Percentiles rank a stretch among this genome's conserved stretches.
phyloP scores from a whole-genome alignment of 2,113 vertebrate genomes.

The Sisor rabdophorus region DNA sequence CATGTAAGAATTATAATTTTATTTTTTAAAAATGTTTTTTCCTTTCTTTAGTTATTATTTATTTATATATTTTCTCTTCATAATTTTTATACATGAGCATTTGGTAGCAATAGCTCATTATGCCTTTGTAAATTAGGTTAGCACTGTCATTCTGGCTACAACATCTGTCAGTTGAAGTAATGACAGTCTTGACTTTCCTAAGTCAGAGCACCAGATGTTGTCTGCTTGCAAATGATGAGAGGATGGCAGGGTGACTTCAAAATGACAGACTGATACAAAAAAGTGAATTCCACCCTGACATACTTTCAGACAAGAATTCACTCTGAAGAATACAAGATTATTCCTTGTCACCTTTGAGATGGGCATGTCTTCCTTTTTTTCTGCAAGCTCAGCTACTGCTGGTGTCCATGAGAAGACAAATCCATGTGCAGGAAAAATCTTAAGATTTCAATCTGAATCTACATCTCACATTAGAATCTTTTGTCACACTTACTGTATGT shows the following conservation, averaged over 20 bases:
- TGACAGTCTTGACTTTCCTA: conserved; percentile 38
- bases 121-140: conserved; percentile 53
- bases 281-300: conserved; percentile 11
- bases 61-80: conserved; percentile 16
- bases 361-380: not conserved
- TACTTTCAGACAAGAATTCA: conserved; percentile 27
- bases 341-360: conserved; percentile 2
- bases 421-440: not conserved
- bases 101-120: conserved; percentile 33
- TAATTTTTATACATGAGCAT: conserved; percentile 25
- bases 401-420: conserved; percentile 1
- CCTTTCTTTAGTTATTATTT: not conserved
- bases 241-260: conserved; percentile 15
- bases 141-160: conserved; percentile 39
- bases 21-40: too few relatives aligned
- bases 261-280: conserved; percentile 37
- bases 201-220: conserved; percentile 47
- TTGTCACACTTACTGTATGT: not conserved
- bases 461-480: not conserved
- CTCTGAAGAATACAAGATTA: not conserved
- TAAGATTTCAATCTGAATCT: not conserved
- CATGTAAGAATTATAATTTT: too few relatives aligned
- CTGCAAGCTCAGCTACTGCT: too few relatives aligned
- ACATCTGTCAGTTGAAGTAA: conserved; percentile 45
- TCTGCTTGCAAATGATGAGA: conserved; percentile 24